phyloP scores from a whole-genome alignment of 2,888 invertebrate genomes.

The Caenorhabditis sp. region DNA sequence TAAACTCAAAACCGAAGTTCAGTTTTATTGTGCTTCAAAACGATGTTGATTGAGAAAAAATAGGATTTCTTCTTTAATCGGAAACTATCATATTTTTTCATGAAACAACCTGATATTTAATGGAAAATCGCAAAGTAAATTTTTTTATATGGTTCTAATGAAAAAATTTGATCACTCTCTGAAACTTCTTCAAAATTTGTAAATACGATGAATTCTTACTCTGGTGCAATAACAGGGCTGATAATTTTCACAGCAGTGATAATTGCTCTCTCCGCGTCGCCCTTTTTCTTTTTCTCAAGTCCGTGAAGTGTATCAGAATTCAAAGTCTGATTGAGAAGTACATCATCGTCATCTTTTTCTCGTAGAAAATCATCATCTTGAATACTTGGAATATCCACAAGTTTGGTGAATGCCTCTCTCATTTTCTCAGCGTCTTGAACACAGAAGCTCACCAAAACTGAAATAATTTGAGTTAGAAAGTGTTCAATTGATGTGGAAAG shows the following conservation, averaged over 20 bases:
- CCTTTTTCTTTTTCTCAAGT: constrained; percentile 78
- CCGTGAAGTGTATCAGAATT: constrained; percentile 82
- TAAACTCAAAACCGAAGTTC: too few species aligned
- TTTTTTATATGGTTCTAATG: constrained; percentile 7
- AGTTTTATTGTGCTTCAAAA: too few species aligned
- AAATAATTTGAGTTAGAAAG: constrained; percentile 70
- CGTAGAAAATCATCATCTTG: constrained; percentile 78
- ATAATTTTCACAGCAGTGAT: constrained; percentile 88
- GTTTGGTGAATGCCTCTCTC: constrained; percentile 87
- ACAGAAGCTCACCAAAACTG: constrained; percentile 76
- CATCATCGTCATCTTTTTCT: constrained; percentile 48
- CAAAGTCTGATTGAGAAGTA: constrained; percentile 76
- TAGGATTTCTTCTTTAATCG: too few species aligned
- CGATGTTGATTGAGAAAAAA: too few species aligned
- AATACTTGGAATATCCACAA: constrained; percentile 86
- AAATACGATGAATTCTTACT: constrained; percentile 52
- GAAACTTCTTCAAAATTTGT: too few species aligned
- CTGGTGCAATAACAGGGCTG: constrained; percentile 81
- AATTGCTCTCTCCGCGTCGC: constrained; percentile 83
- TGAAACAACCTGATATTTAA: neutral
- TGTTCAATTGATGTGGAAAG: too few species aligned
- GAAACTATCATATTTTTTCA: neutral
- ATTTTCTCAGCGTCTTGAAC: constrained; percentile 81
- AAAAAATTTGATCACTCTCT: too few species aligned
- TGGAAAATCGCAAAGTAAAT: too few species aligned